Evolutionary conservation across 2,113 vertebrate species (phyloP).

Genomic region (Bucco capensis): DNA sequence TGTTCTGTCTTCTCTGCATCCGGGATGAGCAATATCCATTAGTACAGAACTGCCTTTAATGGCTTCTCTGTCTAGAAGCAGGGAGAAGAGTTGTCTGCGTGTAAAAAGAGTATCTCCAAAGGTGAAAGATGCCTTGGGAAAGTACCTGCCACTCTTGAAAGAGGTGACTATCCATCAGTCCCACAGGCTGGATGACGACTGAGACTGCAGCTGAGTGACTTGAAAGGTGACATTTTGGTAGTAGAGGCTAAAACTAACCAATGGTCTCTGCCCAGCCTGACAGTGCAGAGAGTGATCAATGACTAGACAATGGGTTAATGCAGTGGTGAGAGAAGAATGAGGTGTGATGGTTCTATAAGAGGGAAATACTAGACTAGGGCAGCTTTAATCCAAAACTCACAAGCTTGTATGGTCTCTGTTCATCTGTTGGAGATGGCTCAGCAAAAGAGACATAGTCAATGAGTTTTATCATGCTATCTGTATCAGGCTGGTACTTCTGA

Average conservation of each 20-base stretch:
- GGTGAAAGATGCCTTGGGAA: not conserved
- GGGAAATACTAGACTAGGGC: not conserved
- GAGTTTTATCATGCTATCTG: not conserved
- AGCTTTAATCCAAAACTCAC: not conserved
- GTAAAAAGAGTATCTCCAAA: not conserved
- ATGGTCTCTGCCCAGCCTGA: too few species aligned
- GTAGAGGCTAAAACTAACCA: not conserved
- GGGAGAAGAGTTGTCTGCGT: not conserved
- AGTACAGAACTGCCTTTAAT: not conserved
- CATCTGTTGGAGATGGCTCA: not conserved
- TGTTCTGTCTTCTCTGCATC: not conserved
- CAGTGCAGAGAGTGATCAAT: accelerated
- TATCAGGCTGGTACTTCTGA: not conserved
- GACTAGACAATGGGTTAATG: not conserved
- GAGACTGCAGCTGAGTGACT: not conserved
- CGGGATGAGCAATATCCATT: not conserved
- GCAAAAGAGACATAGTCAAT: not conserved
- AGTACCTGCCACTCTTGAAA: not conserved
- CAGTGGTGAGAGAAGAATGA: not conserved
- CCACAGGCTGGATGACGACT: not conserved
- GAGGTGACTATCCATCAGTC: not conserved
- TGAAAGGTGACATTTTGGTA: not conserved
- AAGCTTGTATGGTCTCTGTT: not conserved
- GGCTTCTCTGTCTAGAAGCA: not conserved
- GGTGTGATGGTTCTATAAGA: not conserved